Evolutionary conservation across 64 coral and sea anemone genomes (phyloP).

Genomic region (Montipora capricornis): DNA sequence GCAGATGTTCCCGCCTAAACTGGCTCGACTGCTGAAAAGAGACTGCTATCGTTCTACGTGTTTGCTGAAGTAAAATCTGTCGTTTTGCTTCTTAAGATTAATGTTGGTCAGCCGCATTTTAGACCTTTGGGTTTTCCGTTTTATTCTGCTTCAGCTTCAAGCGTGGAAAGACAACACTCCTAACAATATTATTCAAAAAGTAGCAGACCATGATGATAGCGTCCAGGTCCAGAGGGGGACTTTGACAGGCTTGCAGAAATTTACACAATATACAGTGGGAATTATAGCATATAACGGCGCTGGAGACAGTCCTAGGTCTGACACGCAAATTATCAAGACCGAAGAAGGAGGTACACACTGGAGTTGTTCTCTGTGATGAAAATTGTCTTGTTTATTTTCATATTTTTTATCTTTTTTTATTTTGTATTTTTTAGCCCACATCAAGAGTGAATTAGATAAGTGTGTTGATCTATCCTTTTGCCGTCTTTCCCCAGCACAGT

Average conservation of each 20-base stretch:
- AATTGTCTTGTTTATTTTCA: neutral
- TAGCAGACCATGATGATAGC: constrained; percentile 48
- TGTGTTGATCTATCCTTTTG: too few relatives aligned
- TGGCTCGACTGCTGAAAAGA: too few relatives aligned
- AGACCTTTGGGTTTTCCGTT: neutral
- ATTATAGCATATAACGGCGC: constrained; percentile 81
- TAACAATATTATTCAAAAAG: neutral
- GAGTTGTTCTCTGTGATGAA: neutral
- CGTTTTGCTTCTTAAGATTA: too few relatives aligned
- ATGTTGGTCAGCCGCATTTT: too few relatives aligned
- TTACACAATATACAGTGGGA: constrained; percentile 75
- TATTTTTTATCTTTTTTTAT: neutral
- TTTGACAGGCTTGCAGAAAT: constrained; percentile 70
- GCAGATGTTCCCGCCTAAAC: too few relatives aligned
- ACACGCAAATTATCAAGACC: constrained; percentile 70
- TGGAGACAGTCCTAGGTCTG: constrained; percentile 70
- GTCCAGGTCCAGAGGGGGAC: constrained; percentile 51
- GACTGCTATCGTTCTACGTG: too few relatives aligned
- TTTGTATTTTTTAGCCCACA: too few relatives aligned
- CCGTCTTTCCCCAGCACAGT: too few relatives aligned
- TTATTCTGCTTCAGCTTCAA: constrained; percentile 36
- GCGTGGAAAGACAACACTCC: constrained; percentile 60
- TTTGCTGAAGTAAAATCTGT: too few relatives aligned
- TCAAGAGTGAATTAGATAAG: too few relatives aligned
- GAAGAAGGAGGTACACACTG: constrained; percentile 68